Percentiles rank a stretch among this genome's conserved stretches.
Conservation (phyloP, 2,113 vertebrate genomes). For the Urocynchramus pylzowi region DNA sequence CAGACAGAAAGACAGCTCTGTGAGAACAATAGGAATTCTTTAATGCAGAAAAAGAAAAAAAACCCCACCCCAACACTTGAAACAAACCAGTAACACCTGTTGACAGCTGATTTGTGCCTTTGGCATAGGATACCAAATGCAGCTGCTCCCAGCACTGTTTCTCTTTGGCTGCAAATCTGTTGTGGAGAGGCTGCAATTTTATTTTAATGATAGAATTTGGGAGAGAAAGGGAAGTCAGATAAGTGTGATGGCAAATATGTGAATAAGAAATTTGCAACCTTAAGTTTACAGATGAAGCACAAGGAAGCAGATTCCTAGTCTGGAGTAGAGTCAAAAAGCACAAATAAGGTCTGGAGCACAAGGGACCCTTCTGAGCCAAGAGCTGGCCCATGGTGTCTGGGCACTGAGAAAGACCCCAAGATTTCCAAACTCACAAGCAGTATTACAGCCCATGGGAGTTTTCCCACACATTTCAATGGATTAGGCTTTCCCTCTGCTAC, state of each 20-base stretch:
- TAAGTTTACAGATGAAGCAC: background rate
- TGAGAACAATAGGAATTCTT: background rate
- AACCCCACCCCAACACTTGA: background rate
- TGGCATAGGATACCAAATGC: background rate
- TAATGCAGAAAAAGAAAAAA: background rate
- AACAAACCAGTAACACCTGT: background rate
- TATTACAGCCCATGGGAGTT: background rate
- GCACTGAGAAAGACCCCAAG: background rate
- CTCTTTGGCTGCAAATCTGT: background rate
- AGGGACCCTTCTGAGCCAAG: background rate
- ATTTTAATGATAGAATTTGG: background rate
- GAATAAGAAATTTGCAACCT: background rate
- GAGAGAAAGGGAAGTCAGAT: background rate
- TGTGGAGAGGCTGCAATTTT: background rate
- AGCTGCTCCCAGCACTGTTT: background rate
- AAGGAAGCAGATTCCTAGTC: background rate
- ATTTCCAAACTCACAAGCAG: background rate
- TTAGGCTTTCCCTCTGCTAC: background rate
- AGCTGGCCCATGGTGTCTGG: background rate
- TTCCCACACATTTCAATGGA: background rate
- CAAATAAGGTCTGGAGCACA: background rate
- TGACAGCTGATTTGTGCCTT: background rate
- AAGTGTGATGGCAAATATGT: background rate
- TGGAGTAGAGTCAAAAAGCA: background rate
- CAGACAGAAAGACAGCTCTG: background rate